These are phyloP conservation scores for Epinephelus awoara DNA, from an alignment of 2,797 vertebrate genomes.

Conservation along the genomic window DNA sequence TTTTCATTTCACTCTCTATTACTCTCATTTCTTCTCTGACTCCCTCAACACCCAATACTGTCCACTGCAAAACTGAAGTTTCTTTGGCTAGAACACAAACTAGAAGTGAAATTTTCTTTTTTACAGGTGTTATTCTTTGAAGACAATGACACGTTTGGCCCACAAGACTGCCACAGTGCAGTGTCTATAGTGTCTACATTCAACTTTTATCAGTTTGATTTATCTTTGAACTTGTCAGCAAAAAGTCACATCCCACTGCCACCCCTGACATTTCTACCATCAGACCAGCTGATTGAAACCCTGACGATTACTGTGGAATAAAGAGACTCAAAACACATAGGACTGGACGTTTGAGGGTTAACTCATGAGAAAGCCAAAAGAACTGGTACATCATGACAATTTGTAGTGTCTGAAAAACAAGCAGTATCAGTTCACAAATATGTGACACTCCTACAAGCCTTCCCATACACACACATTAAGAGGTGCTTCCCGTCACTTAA, in stretches of 20 bases:
- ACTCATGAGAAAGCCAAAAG: too few relatives aligned
- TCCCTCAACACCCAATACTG: background rate
- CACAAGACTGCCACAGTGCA: background rate
- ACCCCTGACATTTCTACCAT: too few relatives aligned
- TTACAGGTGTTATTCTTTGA: background rate
- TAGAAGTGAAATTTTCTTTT: background rate
- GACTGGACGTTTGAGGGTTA: too few relatives aligned
- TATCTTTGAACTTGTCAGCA: background rate
- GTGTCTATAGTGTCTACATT: background rate
- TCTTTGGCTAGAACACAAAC: conserved; percentile 3
- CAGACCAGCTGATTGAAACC: too few relatives aligned
- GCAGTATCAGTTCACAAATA: too few relatives aligned
- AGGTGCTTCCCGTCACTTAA: too few relatives aligned
- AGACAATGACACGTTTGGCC: background rate
- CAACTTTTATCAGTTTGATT: background rate
- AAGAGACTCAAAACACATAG: too few relatives aligned
- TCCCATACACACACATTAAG: too few relatives aligned
- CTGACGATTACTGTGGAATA: too few relatives aligned
- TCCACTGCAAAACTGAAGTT: background rate
- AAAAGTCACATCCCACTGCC: background rate
- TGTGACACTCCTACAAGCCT: too few relatives aligned
- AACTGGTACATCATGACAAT: too few relatives aligned
- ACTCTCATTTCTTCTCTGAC: conserved; percentile 13
- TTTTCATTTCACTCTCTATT: conserved; percentile 27
- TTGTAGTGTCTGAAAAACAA: too few relatives aligned